Conservation (phyloP, 2,888 invertebrate genomes). For the Heliconius charithonia region DNA sequence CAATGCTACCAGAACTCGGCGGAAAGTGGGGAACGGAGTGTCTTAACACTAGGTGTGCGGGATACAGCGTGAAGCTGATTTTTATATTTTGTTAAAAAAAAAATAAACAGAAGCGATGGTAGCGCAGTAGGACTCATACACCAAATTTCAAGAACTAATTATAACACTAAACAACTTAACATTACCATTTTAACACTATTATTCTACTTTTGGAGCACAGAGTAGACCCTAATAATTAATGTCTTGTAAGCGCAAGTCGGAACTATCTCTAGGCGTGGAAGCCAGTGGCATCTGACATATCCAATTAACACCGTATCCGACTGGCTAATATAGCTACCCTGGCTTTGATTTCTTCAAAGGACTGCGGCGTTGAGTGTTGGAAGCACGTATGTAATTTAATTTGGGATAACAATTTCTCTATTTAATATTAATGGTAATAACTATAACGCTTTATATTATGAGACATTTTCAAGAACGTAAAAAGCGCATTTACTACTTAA, state of each 20-base stretch:
- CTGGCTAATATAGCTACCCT: conserved; percentile 53
- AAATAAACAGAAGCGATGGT: too few relatives aligned
- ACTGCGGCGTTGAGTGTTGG: conserved; percentile 35
- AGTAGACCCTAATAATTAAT: conserved; percentile 65
- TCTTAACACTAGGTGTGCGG: too few relatives aligned
- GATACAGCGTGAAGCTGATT: too few relatives aligned
- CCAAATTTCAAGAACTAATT: not conserved
- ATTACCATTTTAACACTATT: not conserved
- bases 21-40: too few relatives aligned
- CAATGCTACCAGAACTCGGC: too few relatives aligned
- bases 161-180: not conserved
- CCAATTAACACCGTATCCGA: conserved; percentile 81
- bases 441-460: not conserved
- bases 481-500: too few relatives aligned
- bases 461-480: not conserved
- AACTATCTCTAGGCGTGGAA: conserved; percentile 77
- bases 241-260: conserved; percentile 72
- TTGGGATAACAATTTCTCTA: conserved; percentile 5
- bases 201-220: conserved; percentile 8
- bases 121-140: not conserved
- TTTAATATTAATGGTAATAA: not conserved
- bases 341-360: conserved; percentile 59
- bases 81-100: too few relatives aligned
- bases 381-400: conserved; percentile 21
- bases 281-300: conserved; percentile 81